Evolutionary conservation across 1,140 invertebrate genomes (phyloP).

Genomic region (Ooceraea biroi): DNA sequence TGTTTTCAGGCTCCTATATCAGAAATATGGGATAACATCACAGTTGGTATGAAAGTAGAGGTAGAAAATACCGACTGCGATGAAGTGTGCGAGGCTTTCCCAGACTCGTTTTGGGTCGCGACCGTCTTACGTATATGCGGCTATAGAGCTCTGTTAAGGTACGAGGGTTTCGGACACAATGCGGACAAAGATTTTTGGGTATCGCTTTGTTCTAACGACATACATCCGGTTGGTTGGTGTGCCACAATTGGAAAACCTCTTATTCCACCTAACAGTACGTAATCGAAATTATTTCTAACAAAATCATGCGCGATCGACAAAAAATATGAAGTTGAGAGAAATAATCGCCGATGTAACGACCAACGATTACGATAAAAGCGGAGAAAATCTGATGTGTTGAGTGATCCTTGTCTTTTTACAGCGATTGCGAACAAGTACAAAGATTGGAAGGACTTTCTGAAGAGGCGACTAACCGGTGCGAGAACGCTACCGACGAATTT

Average conservation of each 20-base stretch:
- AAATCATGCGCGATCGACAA: not conserved
- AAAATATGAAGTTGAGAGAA: not conserved
- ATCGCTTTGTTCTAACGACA: constrained; percentile 96
- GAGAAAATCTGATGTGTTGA: not conserved
- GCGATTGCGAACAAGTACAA: constrained; percentile 95
- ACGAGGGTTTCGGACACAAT: constrained; percentile 97
- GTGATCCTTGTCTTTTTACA: constrained; percentile 78
- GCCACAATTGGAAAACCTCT: constrained; percentile 97
- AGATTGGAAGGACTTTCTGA: constrained; percentile 98
- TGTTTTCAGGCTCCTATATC: constrained; percentile 92
- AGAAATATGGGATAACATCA: constrained; percentile 97
- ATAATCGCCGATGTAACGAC: not conserved
- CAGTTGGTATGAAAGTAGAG: constrained; percentile 98
- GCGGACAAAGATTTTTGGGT: constrained; percentile 97
- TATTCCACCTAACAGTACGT: constrained; percentile 94
- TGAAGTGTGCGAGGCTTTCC: constrained; percentile 91
- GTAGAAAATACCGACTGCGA: constrained; percentile 96
- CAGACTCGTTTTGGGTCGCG: constrained; percentile 97
- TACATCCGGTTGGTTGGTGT: constrained; percentile 99
- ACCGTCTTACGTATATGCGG: constrained; percentile 96
- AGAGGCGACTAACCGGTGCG: constrained; percentile 96
- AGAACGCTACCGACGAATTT: constrained; percentile 97
- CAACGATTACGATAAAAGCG: constrained; percentile 7
- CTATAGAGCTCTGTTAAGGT: constrained; percentile 96
- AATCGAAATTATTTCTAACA: constrained; percentile 49